Conservation (phyloP, 2,113 vertebrate species). For the Microtus oregoni region DNA sequence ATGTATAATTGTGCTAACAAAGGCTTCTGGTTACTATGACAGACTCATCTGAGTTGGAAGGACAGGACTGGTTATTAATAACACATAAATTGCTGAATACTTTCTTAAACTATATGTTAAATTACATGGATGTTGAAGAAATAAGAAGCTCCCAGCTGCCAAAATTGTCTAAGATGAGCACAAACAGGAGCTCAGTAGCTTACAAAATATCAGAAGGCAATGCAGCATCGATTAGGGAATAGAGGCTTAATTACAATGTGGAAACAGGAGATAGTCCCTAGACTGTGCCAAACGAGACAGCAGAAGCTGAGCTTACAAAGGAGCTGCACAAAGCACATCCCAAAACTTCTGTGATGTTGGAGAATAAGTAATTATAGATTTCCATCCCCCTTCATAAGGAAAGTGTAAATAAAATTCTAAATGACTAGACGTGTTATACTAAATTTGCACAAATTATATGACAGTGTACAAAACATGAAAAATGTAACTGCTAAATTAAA, state of each 20-base stretch:
- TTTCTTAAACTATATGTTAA: slow-evolving; percentile 14
- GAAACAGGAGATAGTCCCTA: not conserved
- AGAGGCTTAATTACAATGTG: not conserved
- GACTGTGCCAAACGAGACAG: not conserved
- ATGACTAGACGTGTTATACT: not conserved
- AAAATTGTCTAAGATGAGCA: not conserved
- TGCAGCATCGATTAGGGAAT: not conserved
- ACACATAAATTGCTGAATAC: not conserved
- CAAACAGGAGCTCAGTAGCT: not conserved
- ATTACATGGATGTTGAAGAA: slow-evolving; percentile 6
- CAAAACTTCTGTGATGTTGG: not conserved
- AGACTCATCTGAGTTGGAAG: not conserved
- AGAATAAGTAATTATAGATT: not conserved
- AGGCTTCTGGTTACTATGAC: not conserved
- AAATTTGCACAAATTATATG: not conserved
- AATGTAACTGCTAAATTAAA: not conserved
- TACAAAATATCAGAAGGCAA: not conserved
- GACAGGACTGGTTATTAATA: not conserved
- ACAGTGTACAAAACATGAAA: not conserved
- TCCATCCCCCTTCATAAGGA: not conserved
- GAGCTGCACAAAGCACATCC: not conserved
- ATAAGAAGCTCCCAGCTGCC: not conserved
- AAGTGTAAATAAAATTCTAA: not conserved
- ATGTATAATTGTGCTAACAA: slow-evolving; percentile 26
- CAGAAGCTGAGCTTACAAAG: not conserved